Conservation (phyloP, 2,113 vertebrate species). For the Hemichromis elongatus region DNA sequence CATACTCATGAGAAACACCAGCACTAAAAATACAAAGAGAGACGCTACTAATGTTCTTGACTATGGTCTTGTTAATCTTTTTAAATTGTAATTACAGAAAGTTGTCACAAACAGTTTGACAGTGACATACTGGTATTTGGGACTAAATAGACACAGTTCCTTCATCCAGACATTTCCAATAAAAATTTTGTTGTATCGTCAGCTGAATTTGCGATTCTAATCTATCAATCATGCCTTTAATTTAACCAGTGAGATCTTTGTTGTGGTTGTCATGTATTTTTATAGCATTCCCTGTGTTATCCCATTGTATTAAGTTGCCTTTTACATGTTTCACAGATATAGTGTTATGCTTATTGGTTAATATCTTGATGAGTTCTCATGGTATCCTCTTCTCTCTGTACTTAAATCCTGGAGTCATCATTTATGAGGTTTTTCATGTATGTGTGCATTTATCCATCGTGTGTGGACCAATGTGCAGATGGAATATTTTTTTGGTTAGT, state of each 20-base stretch:
- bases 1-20: not conserved
- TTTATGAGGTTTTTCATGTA: not conserved
- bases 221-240: not conserved
- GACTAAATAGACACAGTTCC: not conserved
- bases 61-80: not conserved
- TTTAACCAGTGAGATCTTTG: not conserved
- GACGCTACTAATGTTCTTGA: conserved; percentile 4
- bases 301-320: not conserved
- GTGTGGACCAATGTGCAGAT: not conserved
- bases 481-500: conserved; percentile 9
- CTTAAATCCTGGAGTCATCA: not conserved
- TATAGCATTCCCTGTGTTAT: not conserved
- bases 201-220: not conserved
- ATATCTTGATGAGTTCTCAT: not conserved
- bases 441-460: not conserved
- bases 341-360: not conserved
- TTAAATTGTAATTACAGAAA: conserved; percentile 18
- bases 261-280: not conserved
- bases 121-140: not conserved
- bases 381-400: not conserved
- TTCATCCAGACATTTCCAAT: not conserved
- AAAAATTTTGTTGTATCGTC: not conserved
- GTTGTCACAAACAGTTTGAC: conserved; percentile 16
- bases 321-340: not conserved
- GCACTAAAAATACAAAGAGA: conserved; percentile 2